These are phyloP conservation scores for Vimba vimba DNA, from an alignment of 2,113 vertebrate species.

Conservation along the genomic window DNA sequence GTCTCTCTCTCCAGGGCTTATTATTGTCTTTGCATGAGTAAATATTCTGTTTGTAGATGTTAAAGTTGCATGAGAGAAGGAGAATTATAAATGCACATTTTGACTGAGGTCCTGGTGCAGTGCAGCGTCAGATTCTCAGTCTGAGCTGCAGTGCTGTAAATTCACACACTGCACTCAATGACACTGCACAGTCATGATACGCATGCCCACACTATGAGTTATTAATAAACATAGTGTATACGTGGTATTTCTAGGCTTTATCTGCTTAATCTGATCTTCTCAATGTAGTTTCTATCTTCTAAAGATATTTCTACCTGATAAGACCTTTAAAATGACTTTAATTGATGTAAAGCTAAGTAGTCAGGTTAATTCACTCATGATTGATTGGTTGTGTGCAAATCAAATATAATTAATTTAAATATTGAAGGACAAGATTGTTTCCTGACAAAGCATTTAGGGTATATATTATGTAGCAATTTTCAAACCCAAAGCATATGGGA, in stretches of 20 bases:
- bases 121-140: constrained; percentile 19
- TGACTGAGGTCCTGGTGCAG: constrained; percentile 26
- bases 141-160: constrained; percentile 71
- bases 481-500: background rate
- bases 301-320: background rate
- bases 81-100: background rate
- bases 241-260: background rate
- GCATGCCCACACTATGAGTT: background rate
- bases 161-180: constrained; percentile 45
- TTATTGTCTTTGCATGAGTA: background rate
- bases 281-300: too few species aligned
- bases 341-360: background rate
- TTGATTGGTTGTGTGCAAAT: background rate
- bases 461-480: background rate
- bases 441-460: background rate
- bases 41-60: background rate
- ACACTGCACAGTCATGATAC: constrained; percentile 53
- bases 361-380: background rate
- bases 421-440: background rate
- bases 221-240: background rate
- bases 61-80: background rate
- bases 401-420: background rate
- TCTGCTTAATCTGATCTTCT: background rate
- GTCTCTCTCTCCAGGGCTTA: background rate
- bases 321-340: background rate